Base-by-base conservation (phyloP, 1,140 invertebrate species). In the Bombus picipes region DNA sequence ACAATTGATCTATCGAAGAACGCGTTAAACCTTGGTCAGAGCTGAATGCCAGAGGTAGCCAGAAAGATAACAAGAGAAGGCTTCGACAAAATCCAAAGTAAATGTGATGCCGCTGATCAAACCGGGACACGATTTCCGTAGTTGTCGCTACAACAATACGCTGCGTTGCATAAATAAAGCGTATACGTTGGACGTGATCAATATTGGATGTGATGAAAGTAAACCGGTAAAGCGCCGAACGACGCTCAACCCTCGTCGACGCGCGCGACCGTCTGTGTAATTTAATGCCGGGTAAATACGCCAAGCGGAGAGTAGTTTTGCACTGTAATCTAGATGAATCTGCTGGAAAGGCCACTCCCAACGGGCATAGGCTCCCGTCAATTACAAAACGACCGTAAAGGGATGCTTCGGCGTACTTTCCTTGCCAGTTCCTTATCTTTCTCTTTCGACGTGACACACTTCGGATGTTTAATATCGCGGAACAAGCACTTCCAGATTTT, bases 161-260 rank as follows among this genome's bases (percentile, higher is more conserved):
- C 86, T 81, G 75, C 85, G 87, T 91, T 94, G 92, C 93, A 93
- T 94, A 94, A 93, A 94, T 94, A 94, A 94, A 93, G 90, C 91
- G 86, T 81, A 82, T 74, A 85, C 81, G 91, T 84, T 89, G 88
- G 84, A 89, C 90, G 88, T 93, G 93, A 95, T 94, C 94, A 94
- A 94, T 95, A 94, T 94, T 94, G 93, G 87, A 95, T 93, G 93
- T 92, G 94, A 94, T 94, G 94, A 94, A 94, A 94, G 94, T 94
- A 94, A 94, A 92, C 93, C 92, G 91, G 89, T 91, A 80, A 84
- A 87, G 74, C 87, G 81, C 39, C 65, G 80, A 57, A 79, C 75
- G 62, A 78, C 91, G 92, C 92, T 89, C 92, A 75, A 89, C 88
- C 88, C 92, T 91, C 89, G 89, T 91, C 85, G 86, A 91, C 92